phyloP scores from a whole-genome alignment of 2,888 invertebrate species.

The Antheraea assamensis region DNA sequence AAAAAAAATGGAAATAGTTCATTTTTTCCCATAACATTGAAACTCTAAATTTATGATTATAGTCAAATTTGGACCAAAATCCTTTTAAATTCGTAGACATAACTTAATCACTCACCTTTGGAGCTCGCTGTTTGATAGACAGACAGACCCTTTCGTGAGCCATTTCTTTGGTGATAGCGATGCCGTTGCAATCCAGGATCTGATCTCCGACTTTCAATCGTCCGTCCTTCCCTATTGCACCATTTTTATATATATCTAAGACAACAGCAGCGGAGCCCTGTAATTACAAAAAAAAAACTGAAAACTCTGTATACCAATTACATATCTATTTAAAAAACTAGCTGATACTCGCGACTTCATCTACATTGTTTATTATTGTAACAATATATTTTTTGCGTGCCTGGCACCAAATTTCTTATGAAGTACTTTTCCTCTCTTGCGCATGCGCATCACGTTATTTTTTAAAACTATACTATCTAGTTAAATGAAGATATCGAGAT shows the following conservation, averaged over 20 bases:
- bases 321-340: too few species aligned
- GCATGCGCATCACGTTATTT: too few species aligned
- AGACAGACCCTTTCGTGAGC: slow-evolving; percentile 92
- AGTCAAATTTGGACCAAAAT: too few species aligned
- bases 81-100: neutral
- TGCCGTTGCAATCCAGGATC: slow-evolving; percentile 93
- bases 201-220: slow-evolving; percentile 96
- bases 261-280: slow-evolving; percentile 93
- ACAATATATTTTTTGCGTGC: neutral
- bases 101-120: slow-evolving; percentile 54
- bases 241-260: slow-evolving; percentile 95
- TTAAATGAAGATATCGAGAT: too few species aligned
- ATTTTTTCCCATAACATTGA: too few species aligned
- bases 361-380: neutral
- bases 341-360: too few species aligned
- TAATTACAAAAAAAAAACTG: slow-evolving; percentile 25
- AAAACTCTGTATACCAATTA: too few species aligned
- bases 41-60: too few species aligned
- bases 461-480: too few species aligned
- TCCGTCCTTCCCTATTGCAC: slow-evolving; percentile 95
- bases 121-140: slow-evolving; percentile 88
- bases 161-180: slow-evolving; percentile 90
- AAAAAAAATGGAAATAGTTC: too few species aligned
- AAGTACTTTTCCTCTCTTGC: too few species aligned
- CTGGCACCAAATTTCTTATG: too few species aligned